Conservation (phyloP, 2,113 vertebrate species). For the Megaceryle maxima region DNA sequence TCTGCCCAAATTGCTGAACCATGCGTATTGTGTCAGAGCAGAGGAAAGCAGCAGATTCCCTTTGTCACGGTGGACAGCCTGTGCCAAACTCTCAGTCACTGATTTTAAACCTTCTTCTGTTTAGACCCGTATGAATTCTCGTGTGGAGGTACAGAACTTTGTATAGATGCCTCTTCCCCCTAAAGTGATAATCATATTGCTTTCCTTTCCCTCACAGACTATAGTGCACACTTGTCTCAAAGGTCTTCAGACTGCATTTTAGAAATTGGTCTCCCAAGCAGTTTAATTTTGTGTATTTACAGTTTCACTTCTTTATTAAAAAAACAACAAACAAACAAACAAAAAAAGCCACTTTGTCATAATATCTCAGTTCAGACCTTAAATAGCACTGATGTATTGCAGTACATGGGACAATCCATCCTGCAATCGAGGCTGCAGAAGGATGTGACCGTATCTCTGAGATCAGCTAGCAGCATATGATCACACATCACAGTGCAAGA, state of each 20-base stretch:
- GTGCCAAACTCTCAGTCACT: not conserved
- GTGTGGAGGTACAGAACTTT: not conserved
- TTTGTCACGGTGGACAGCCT: not conserved
- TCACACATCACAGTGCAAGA: not conserved
- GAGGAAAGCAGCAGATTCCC: not conserved
- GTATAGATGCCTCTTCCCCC: not conserved
- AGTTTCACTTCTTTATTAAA: not conserved
- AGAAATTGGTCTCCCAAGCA: not conserved
- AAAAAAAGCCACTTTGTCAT: not conserved
- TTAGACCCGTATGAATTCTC: not conserved
- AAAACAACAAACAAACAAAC: no score
- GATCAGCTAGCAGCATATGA: not conserved
- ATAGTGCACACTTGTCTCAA: not conserved
- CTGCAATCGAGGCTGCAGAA: not conserved
- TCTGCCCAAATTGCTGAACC: slow-evolving; percentile 15
- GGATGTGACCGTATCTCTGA: not conserved
- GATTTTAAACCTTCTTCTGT: not conserved
- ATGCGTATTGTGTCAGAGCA: not conserved
- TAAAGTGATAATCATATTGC: not conserved
- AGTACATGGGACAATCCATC: not conserved
- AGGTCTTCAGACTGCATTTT: not conserved
- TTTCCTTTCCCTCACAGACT: not conserved
- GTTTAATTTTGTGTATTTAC: not conserved
- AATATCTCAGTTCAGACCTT: not conserved
- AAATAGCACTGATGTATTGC: not conserved